These are phyloP conservation scores for Sarcophaga subvicina DNA, from an alignment of 2,888 invertebrate species.

Conservation along the genomic window DNA sequence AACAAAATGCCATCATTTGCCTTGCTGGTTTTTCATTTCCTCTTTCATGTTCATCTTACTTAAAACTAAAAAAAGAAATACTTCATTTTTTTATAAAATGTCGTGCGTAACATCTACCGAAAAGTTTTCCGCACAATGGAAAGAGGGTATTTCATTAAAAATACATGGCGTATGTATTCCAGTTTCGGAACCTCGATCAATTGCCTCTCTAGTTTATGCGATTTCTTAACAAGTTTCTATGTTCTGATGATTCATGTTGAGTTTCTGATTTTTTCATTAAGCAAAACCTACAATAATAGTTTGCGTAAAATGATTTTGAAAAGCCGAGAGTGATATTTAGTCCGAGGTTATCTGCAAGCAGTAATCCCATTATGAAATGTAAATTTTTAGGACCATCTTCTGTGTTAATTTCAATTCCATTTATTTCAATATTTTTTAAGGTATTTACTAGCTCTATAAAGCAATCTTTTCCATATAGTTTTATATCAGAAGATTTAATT, in stretches of 20 bases:
- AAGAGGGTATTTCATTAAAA: conserved; percentile 57
- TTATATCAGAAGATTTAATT: conserved; percentile 42
- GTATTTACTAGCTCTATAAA: conserved; percentile 24
- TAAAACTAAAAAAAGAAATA: conserved; percentile 54
- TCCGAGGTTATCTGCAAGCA: conserved; percentile 62
- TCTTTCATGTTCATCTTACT: conserved; percentile 49
- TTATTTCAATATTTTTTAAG: conserved; percentile 41
- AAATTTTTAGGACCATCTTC: conserved; percentile 25
- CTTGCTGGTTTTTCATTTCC: conserved; percentile 45
- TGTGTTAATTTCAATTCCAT: conserved; percentile 41
- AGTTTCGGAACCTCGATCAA: conserved; percentile 16
- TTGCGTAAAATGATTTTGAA: conserved; percentile 46
- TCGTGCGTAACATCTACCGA: conserved; percentile 51
- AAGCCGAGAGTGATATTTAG: conserved; percentile 48
- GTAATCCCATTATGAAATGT: conserved; percentile 41
- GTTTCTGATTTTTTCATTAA: conserved; percentile 22
- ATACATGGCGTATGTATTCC: conserved; percentile 43
- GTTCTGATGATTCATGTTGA: neutral
- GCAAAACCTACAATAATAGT: conserved; percentile 57
- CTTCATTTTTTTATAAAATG: conserved; percentile 38
- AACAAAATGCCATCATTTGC: conserved; percentile 22
- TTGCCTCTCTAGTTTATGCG: conserved; percentile 29
- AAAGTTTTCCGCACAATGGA: conserved; percentile 58
- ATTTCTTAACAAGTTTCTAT: conserved; percentile 14
- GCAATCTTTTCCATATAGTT: conserved; percentile 55